Conservation (phyloP, 1,140 invertebrate genomes). For the Lordiphosa clarofinis region DNA sequence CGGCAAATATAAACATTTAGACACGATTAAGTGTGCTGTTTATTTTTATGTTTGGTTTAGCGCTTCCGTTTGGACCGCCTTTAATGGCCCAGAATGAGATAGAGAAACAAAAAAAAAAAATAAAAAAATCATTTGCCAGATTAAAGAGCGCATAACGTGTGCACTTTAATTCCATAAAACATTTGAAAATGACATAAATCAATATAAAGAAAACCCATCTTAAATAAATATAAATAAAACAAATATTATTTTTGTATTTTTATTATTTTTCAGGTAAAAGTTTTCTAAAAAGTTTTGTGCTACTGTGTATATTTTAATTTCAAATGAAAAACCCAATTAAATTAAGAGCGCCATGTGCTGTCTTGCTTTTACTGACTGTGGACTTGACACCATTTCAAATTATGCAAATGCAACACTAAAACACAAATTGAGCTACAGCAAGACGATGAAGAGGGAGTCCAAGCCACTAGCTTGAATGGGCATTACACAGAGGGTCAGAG, state of each 20-base stretch:
- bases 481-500: slow-evolving; percentile 35
- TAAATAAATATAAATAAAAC: no score
- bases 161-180: slow-evolving; percentile 21
- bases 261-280: no score
- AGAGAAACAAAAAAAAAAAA: slow-evolving; percentile 16
- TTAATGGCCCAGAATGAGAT: slow-evolving; percentile 64
- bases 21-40: slow-evolving; percentile 74
- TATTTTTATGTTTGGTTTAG: slow-evolving; percentile 76
- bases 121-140: slow-evolving; percentile 19
- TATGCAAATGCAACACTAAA: slow-evolving; percentile 60
- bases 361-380: slow-evolving; percentile 23
- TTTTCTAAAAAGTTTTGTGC: no score
- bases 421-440: no score
- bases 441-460: neutral
- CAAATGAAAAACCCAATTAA: slow-evolving; percentile 58
- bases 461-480: slow-evolving; percentile 63
- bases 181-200: slow-evolving; percentile 46
- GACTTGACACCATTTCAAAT: slow-evolving; percentile 52
- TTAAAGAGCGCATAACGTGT: slow-evolving; percentile 41
- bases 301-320: slow-evolving; percentile 27
- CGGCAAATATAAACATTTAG: slow-evolving; percentile 70
- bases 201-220: slow-evolving; percentile 54
- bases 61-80: slow-evolving; percentile 62
- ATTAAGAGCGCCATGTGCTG: slow-evolving; percentile 39
- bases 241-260: no score